Evolutionary conservation across 1,140 invertebrate genomes (phyloP).

Genomic region (Lasaia peninsularis): DNA sequence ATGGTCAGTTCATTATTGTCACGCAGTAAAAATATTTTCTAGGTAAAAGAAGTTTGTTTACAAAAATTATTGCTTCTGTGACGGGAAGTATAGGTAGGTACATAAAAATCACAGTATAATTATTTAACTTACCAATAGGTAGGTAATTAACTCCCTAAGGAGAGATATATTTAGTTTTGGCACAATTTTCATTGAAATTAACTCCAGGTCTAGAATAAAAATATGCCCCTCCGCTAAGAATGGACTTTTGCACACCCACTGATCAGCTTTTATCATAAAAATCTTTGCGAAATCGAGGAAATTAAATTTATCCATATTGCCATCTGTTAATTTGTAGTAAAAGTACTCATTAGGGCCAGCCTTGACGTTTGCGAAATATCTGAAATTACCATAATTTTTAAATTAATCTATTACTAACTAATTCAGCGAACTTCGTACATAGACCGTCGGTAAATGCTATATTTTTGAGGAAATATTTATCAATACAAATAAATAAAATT

Average conservation of each 20-base stretch:
- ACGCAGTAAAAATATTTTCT: too few species aligned
- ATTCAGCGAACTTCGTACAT: too few species aligned
- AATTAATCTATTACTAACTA: too few species aligned
- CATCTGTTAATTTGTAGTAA: neutral
- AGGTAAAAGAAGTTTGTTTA: too few species aligned
- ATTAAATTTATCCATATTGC: neutral
- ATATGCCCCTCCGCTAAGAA: slow-evolving; percentile 43
- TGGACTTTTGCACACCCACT: slow-evolving; percentile 38
- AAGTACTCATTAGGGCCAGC: neutral
- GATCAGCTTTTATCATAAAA: slow-evolving; percentile 31
- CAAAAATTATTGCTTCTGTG: too few species aligned
- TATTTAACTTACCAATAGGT: slow-evolving; percentile 45
- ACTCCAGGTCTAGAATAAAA: slow-evolving; percentile 47
- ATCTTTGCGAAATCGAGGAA: neutral
- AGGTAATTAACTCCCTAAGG: slow-evolving; percentile 50
- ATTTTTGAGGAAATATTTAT: too few species aligned
- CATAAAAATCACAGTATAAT: slow-evolving; percentile 12
- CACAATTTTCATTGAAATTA: slow-evolving; percentile 41
- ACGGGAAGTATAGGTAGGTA: too few species aligned
- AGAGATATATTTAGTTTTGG: slow-evolving; percentile 53
- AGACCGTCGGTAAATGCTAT: too few species aligned
- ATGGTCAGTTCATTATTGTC: too few species aligned
- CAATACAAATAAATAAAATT: too few species aligned
- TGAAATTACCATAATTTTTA: neutral
- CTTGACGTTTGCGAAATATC: neutral